Base-by-base conservation (phyloP, 2,797 vertebrate species). In the Moxostoma hubbsi region DNA sequence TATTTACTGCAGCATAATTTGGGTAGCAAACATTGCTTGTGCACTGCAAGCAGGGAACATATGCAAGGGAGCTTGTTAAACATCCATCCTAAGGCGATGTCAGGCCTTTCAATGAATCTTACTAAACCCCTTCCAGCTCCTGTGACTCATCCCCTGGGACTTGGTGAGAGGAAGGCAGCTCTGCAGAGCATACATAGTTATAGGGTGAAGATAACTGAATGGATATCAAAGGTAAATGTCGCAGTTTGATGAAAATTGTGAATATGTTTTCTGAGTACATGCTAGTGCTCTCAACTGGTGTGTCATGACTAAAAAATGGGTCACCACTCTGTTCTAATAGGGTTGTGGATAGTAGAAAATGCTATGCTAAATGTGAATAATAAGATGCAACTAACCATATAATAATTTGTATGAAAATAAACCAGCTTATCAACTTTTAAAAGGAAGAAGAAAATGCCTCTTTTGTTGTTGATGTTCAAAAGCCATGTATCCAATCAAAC, bases 41-140 rank as follows among this genome's bases (percentile, higher is more conserved):
- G 5, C 54, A 50, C 46, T 49, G 54, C 15, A 47, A 59, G 54
- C 46, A 7, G 58, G 55, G 47, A 69, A 69, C 58, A 70, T 69
- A 77, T 72, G 59, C 77, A 55, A 10, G 8, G 63, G 45, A 65
- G 61, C 77, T 79, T 72, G 77, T 79, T 79, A 79, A 79, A 79
- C 77, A 79, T 79, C 77, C 69, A 66, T 51, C 77, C 69, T 18
- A 73, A 65, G 69, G 77, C 62, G 13, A 66, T 79, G 69, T 79
- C 76, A 78, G 58, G 67, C 76, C 76, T 78, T 70, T 78, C 66
- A 63, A 59, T 65, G 77, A 65, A 73, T 69, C 77, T 73, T 63
- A 66, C 62, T 66, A 61, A 79, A 65, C 68, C 61, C 61, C 54
- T 73, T 79, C 69, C 53, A 62, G 77, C 77, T 73, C 61, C 77